Evolutionary conservation across 2,888 invertebrate genomes (phyloP).

Genomic region (Caradrina clavipalpis): DNA sequence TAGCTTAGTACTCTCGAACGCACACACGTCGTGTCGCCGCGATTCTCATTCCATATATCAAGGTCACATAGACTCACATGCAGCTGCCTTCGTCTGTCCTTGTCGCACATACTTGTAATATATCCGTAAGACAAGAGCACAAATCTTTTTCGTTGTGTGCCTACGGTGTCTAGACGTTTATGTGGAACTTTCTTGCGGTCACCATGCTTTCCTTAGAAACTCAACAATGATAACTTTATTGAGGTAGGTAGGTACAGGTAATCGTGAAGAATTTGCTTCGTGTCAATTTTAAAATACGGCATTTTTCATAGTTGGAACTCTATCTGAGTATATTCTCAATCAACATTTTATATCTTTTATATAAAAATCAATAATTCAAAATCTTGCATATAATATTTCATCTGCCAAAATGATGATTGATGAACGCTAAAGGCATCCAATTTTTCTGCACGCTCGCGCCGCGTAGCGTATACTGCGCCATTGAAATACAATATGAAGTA

Average conservation of each 20-base stretch:
- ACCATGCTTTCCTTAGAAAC: slow-evolving; percentile 74
- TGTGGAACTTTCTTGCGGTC: slow-evolving; percentile 82
- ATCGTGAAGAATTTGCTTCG: slow-evolving; percentile 25
- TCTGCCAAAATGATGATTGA: neutral
- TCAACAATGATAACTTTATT: slow-evolving; percentile 63
- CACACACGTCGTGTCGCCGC: slow-evolving; percentile 82
- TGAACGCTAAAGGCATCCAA: neutral
- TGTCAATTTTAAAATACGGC: slow-evolving; percentile 4
- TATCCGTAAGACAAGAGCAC: slow-evolving; percentile 70
- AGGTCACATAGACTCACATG: slow-evolving; percentile 84
- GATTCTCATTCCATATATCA: slow-evolving; percentile 84
- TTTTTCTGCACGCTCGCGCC: slow-evolving; percentile 7
- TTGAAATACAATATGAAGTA: slow-evolving; percentile 33
- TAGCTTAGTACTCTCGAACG: slow-evolving; percentile 83
- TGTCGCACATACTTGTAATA: slow-evolving; percentile 65
- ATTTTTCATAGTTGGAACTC: neutral
- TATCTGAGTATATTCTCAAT: too few species aligned
- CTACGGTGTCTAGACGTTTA: slow-evolving; percentile 77
- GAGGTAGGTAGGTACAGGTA: slow-evolving; percentile 15
- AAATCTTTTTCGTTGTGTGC: slow-evolving; percentile 66
- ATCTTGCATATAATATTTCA: neutral
- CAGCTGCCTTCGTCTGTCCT: slow-evolving; percentile 74
- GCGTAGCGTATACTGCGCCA: slow-evolving; percentile 21
- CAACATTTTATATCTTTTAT: too few species aligned
- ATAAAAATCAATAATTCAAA: neutral